Percentiles rank a stretch among this genome's conserved stretches.
These are phyloP conservation scores for Nephrotoma guestfalica DNA, from an alignment of 2,888 invertebrate genomes.

Conservation along the genomic window DNA sequence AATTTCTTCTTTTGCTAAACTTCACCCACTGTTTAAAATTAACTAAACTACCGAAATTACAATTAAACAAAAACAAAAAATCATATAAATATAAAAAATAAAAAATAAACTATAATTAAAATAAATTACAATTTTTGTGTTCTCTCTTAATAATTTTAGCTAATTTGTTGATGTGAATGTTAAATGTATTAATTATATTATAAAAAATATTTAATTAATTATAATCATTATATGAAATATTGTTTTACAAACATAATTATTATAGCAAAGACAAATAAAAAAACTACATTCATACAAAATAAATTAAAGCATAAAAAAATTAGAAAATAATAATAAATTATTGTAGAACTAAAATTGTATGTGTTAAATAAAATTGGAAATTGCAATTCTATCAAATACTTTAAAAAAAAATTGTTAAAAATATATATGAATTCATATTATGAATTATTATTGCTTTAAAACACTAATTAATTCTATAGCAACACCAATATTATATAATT, in stretches of 20 bases:
- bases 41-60: not conserved
- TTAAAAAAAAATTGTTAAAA: not conserved
- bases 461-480: not conserved
- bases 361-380: not conserved
- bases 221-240: not conserved
- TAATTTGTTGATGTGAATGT: constrained; percentile 2
- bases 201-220: not conserved
- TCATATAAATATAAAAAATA: not conserved
- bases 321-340: not conserved
- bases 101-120: not conserved
- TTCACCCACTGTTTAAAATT: not conserved
- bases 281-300: not conserved
- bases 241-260: not conserved
- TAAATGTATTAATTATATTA: not conserved
- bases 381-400: not conserved
- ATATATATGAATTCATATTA: not conserved
- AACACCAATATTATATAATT: not conserved
- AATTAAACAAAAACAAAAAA: not conserved
- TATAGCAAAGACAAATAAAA: not conserved
- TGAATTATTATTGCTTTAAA: not conserved
- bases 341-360: not conserved
- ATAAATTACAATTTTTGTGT: not conserved
- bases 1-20: not conserved
- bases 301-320: not conserved
- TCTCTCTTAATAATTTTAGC: not conserved